Base-by-base conservation (phyloP, 2,113 vertebrate genomes). In the Enhydra lutris region DNA sequence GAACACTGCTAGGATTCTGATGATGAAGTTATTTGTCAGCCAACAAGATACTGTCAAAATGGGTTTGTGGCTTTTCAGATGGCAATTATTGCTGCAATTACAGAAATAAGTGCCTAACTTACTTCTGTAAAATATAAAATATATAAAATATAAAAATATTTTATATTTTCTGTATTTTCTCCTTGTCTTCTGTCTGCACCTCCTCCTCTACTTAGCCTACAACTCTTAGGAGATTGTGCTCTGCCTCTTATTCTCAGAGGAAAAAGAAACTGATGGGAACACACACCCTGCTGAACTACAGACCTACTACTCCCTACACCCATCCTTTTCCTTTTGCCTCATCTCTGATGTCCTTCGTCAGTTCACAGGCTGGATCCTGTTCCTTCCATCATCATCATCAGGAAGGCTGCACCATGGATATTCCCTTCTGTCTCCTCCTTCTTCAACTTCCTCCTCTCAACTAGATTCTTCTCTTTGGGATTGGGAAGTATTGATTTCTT, bases 41-140 rank as follows among this genome's bases (percentile, higher is more conserved):
- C 63, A 12, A 97, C 98, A n/a, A 24, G 0, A 0, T 98, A 98
- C 95, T 98, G 98, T 98, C 91, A 96, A 0, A 21, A 0, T 0
- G 98, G 98, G 1, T 98, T 98, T 96, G 94, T 99, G 1, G 97
- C 97, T 0, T 73, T 99, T 92, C 98, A 98, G 86, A 94, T 98
- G 85, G 97, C 98, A 95, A 98, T 99, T 2, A 98, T 98, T 78
- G 97, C 98, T 84, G 98, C 98, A 57, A 10, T 99, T 69, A 98
- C 98, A 89, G 97, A 98, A 84, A 98, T 98, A 93, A 97, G 98
- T 91, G 36, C 76, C 50, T 50, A 31, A 52, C 50, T 52, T 52
- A 52, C 50, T 52, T 52, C 50, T 15, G 14, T 52, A 52, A 52
- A 52, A 52, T 52, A 52, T 15, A 52, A 52, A 50, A 50, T 50